phyloP scores from a whole-genome alignment of 2,888 invertebrate species.

The Tromatobia lineatoria region DNA sequence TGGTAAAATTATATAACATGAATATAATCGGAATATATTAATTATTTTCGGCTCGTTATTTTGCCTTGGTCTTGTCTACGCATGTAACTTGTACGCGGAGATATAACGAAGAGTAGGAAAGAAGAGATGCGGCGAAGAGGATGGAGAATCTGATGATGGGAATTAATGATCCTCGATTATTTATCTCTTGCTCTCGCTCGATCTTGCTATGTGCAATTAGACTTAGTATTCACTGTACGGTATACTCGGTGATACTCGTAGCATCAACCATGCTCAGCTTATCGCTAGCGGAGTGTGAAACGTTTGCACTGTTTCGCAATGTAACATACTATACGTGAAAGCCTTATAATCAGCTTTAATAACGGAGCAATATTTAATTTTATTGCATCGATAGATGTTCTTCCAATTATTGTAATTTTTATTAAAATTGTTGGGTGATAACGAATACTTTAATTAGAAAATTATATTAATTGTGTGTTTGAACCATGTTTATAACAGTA shows the following conservation, averaged over 20 bases:
- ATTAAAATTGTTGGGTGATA: neutral
- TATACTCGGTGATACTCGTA: conserved; percentile 16
- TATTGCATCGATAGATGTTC: conserved; percentile 1
- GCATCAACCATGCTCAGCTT: conserved; percentile 51
- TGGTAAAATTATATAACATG: too few relatives aligned
- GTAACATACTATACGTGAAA: neutral
- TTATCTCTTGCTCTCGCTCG: conserved; percentile 52
- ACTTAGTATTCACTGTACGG: conserved; percentile 59
- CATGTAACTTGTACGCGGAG: neutral
- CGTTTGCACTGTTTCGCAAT: conserved; percentile 50
- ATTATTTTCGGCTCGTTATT: too few relatives aligned
- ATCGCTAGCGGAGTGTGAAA: conserved; percentile 49
- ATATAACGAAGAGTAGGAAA: neutral
- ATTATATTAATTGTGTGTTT: neutral
- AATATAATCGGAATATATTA: too few relatives aligned
- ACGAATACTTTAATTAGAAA: neutral
- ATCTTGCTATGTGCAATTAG: conserved; percentile 64
- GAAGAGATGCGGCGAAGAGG: conserved; percentile 12
- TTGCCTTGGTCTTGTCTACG: neutral
- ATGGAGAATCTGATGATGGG: conserved; percentile 38
- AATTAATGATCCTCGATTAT: conserved; percentile 64
- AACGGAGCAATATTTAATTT: conserved; percentile 3
- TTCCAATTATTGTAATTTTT: conserved; percentile 16
- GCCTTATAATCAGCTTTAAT: conserved; percentile 35
- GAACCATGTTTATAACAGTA: neutral